Conservation (phyloP, 2,888 invertebrate species). For the Troglohyphantes excavatus region DNA sequence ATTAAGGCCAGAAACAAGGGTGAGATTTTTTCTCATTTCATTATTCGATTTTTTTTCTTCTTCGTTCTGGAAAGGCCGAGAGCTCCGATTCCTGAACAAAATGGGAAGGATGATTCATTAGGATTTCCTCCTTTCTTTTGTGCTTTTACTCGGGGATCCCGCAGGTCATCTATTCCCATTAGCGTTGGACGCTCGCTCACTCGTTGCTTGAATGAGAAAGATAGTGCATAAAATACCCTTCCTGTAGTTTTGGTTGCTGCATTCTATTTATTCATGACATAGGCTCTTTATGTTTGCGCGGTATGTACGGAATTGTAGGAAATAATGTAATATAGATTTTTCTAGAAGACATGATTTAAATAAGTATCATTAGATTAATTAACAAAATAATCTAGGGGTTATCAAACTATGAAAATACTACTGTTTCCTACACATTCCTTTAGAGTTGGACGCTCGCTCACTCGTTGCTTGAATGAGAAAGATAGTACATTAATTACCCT, state of each 20-base stretch:
- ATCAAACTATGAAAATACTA: too few species aligned
- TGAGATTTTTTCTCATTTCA: conserved; percentile 20
- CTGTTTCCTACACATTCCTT: too few species aligned
- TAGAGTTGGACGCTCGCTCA: too few species aligned
- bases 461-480: too few species aligned
- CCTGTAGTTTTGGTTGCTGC: neutral
- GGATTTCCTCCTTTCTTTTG: conserved; percentile 20
- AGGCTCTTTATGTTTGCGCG: too few species aligned
- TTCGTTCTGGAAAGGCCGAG: neutral
- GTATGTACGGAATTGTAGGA: too few species aligned
- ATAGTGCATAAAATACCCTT: conserved; percentile 17
- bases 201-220: conserved; percentile 12
- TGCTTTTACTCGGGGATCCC: conserved; percentile 10
- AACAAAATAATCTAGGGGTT: too few species aligned
- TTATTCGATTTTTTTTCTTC: conserved; percentile 13
- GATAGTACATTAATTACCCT: too few species aligned
- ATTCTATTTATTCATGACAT: too few species aligned
- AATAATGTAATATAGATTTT: too few species aligned
- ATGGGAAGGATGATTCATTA: conserved; percentile 36
- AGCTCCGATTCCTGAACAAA: conserved; percentile 17
- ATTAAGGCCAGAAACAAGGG: conserved; percentile 29
- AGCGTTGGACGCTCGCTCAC: conserved; percentile 19
- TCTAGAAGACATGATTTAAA: too few species aligned
- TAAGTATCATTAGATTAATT: too few species aligned
- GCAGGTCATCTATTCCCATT: conserved; percentile 64